Evolutionary conservation across 2,797 vertebrate species (phyloP).

Genomic region (Hydrocynus forskahlii): DNA sequence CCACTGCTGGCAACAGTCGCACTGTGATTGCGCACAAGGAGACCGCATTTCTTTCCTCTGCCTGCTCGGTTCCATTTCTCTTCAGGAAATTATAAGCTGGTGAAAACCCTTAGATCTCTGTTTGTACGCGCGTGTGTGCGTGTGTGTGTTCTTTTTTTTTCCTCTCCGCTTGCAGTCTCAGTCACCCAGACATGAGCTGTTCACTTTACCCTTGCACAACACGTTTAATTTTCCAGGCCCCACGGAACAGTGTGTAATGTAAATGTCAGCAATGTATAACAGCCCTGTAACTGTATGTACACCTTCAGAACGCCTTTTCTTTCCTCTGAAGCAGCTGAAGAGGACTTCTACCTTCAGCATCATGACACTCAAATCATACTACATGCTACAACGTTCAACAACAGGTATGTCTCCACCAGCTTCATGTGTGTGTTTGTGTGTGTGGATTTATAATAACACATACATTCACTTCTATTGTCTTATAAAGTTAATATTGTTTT

Average conservation of each 20-base stretch:
- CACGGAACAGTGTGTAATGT: slow-evolving; percentile 70
- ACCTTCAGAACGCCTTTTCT: slow-evolving; percentile 64
- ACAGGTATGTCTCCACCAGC: slow-evolving; percentile 70
- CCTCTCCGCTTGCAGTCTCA: slow-evolving; percentile 37
- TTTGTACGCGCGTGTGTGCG: slow-evolving; percentile 14
- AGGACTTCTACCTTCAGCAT: slow-evolving; percentile 66
- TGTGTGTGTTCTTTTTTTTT: slow-evolving; percentile 41
- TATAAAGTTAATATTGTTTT: not conserved
- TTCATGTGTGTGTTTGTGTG: not conserved
- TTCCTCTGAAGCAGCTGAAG: slow-evolving; percentile 53
- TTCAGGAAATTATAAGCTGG: slow-evolving; percentile 75
- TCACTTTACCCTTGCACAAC: slow-evolving; percentile 49
- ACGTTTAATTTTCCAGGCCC: slow-evolving; percentile 68
- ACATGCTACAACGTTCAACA: slow-evolving; percentile 50
- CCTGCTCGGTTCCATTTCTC: slow-evolving; percentile 75
- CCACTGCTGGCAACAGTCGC: slow-evolving; percentile 36
- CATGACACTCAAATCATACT: slow-evolving; percentile 73
- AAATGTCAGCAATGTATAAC: slow-evolving; percentile 77
- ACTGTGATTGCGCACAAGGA: slow-evolving; percentile 45
- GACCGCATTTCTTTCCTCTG: slow-evolving; percentile 70
- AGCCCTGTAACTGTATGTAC: slow-evolving; percentile 53
- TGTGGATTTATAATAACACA: too few relatives aligned
- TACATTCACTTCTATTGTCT: too few relatives aligned
- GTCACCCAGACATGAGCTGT: slow-evolving; percentile 49
- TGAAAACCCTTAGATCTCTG: slow-evolving; percentile 57